phyloP scores from a whole-genome alignment of 2,797 vertebrate species.

The Manis javanica region DNA sequence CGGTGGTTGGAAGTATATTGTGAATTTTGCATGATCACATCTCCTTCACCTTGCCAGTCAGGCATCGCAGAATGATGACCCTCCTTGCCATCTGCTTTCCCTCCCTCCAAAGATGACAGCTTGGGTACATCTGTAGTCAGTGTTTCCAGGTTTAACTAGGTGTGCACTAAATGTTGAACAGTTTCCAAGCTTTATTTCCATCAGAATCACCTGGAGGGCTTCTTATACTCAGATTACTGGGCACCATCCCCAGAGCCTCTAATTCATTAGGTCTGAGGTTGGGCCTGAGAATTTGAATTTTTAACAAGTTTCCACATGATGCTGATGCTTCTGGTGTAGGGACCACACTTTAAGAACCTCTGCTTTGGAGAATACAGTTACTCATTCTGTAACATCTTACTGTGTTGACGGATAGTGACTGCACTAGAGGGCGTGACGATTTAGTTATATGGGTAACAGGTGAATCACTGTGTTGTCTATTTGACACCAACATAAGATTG shows the following conservation, averaged over 20 bases:
- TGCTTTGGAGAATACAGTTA: not conserved
- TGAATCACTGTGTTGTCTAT: no score
- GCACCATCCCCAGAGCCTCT: not conserved
- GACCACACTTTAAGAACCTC: not conserved
- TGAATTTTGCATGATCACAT: not conserved
- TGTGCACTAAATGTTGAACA: conserved; percentile 21
- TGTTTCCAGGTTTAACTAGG: conserved; percentile 32
- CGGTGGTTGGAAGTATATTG: not conserved
- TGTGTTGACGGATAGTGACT: no score
- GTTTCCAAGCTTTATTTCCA: not conserved
- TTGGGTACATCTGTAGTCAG: conserved; percentile 12
- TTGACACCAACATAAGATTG: no score
- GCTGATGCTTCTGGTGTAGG: not conserved
- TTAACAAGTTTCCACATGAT: not conserved
- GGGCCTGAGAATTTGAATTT: not conserved
- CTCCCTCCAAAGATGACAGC: conserved; percentile 31
- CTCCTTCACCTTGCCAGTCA: conserved; percentile 46
- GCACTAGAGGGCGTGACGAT: no score
- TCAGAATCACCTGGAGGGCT: not conserved
- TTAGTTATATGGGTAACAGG: no score
- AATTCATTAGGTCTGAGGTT: not conserved
- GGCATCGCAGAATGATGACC: conserved; percentile 19
- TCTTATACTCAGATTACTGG: not conserved
- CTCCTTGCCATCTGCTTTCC: conserved; percentile 56
- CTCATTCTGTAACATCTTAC: no score